Conservation (phyloP, 2,113 vertebrate genomes). For the Psittacula cyanocephala region DNA sequence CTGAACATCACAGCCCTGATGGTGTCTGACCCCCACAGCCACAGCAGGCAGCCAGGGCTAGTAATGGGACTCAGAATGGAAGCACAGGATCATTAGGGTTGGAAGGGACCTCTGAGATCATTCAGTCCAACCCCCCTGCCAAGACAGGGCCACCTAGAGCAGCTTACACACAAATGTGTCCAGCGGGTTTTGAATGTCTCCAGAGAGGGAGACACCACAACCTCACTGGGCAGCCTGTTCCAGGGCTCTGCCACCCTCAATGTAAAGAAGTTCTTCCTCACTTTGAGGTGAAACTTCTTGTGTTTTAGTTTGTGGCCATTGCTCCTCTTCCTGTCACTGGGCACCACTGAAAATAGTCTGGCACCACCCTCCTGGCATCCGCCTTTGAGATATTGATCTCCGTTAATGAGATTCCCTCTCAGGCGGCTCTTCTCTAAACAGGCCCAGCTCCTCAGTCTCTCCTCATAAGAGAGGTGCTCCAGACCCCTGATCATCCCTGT, state of each 20-base stretch:
- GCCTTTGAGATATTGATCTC: not conserved
- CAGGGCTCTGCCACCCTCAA: not conserved
- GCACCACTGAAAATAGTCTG: not conserved
- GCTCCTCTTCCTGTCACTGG: accelerated
- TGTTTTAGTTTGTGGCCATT: not conserved
- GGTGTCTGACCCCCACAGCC: not conserved
- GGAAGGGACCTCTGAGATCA: not conserved
- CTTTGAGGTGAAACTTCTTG: not conserved
- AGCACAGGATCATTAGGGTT: not conserved
- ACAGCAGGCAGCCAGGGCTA: accelerated
- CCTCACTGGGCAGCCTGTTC: not conserved
- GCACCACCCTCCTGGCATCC: not conserved
- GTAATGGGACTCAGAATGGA: not conserved
- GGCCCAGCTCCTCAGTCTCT: not conserved
- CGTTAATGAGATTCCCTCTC: not conserved
- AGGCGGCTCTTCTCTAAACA: not conserved
- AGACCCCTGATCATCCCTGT: not conserved
- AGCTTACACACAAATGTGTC: not conserved
- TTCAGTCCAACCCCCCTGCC: not conserved
- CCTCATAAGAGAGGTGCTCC: not conserved
- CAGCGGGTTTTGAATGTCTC: not conserved
- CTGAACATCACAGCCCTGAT: not conserved
- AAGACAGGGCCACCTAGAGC: not conserved
- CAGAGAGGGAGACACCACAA: not conserved
- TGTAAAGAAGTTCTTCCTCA: not conserved